Evolutionary conservation across 2,888 invertebrate species (phyloP).

Genomic region (Embidobia sp.): DNA sequence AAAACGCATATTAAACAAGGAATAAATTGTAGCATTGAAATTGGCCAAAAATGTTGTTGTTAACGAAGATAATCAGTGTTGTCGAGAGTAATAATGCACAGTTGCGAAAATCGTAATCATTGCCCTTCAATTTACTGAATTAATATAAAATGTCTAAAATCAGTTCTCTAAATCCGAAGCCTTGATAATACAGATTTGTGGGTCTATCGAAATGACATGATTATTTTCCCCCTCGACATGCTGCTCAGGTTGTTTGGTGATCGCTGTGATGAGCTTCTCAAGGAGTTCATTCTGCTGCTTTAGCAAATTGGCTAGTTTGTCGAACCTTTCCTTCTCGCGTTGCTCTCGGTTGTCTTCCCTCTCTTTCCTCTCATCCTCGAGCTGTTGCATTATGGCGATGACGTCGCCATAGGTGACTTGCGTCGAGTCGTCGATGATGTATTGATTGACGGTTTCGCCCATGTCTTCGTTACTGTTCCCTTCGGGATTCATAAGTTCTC

Average conservation of each 20-base stretch:
- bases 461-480: conserved; percentile 44
- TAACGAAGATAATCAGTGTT: no score
- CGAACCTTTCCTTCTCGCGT: conserved; percentile 59
- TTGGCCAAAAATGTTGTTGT: no score
- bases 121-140: conserved; percentile 33
- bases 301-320: conserved; percentile 43
- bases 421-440: conserved; percentile 57
- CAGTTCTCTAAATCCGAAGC: conserved; percentile 43
- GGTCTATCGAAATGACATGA: conserved; percentile 57
- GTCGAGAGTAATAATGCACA: no score
- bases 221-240: conserved; percentile 37
- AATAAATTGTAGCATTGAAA: no score
- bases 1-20: no score
- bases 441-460: conserved; percentile 60
- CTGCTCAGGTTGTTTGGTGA: conserved; percentile 45
- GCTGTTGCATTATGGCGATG: conserved; percentile 61
- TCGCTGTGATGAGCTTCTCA: conserved; percentile 52
- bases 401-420: conserved; percentile 61
- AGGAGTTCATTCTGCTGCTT: conserved; percentile 60
- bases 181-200: conserved; percentile 58
- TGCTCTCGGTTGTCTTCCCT: conserved; percentile 59
- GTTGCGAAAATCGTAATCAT: no score
- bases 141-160: conserved; percentile 19
- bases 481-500: conserved; percentile 58
- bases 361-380: conserved; percentile 61